Evolutionary conservation across 2,113 vertebrate species (phyloP).

Genomic region (Lates calcarifer): DNA sequence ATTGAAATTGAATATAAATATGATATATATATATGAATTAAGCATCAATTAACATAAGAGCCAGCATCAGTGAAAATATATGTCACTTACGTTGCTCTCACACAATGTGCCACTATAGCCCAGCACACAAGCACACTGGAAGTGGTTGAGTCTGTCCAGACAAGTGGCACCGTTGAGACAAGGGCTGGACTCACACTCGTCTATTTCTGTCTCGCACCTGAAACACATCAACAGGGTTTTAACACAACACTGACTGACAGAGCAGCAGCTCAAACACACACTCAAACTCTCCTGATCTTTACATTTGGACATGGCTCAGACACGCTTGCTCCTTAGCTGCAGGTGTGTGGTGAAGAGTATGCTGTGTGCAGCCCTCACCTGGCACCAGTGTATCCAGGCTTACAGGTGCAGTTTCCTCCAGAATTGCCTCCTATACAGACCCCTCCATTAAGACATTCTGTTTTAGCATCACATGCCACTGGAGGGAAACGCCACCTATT

Average conservation of each 20-base stretch:
- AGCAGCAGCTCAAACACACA: constrained; percentile 4
- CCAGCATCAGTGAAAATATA: not conserved
- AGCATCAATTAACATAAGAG: constrained; percentile 9
- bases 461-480: constrained; percentile 85
- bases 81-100: constrained; percentile 88
- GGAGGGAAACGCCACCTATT: constrained; percentile 88
- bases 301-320: constrained; percentile 22
- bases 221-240: constrained; percentile 60
- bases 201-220: constrained; percentile 91
- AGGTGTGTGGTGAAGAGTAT: not conserved
- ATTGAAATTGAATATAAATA: too few relatives aligned
- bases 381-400: constrained; percentile 85
- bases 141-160: constrained; percentile 85
- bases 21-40: too few relatives aligned
- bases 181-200: constrained; percentile 89
- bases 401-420: constrained; percentile 94
- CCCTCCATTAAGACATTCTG: constrained; percentile 87
- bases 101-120: constrained; percentile 90
- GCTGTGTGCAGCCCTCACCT: constrained; percentile 82
- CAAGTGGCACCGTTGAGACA: constrained; percentile 95
- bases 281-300: constrained; percentile 11
- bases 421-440: constrained; percentile 82
- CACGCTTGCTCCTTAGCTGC: constrained; percentile 3
- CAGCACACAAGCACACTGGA: constrained; percentile 88
- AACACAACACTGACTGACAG: constrained; percentile 62